Conservation (phyloP, 2,797 vertebrate genomes). For the Prunella strophiata region DNA sequence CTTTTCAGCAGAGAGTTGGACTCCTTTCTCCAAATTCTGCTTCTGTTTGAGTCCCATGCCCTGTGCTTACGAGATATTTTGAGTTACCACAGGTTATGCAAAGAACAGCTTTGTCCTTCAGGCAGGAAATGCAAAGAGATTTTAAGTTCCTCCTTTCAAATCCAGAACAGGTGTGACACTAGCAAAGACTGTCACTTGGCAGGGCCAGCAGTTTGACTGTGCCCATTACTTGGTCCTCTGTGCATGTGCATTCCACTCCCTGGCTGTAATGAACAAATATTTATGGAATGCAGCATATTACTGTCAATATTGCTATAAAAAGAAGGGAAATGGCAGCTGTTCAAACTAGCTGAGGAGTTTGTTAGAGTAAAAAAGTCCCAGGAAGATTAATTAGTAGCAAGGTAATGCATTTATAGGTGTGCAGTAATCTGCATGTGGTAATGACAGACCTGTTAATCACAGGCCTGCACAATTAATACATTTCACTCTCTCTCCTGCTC, state of each 20-base stretch:
- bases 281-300: background rate
- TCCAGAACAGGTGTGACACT: background rate
- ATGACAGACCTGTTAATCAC: constrained; percentile 1
- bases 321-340: background rate
- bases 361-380: background rate
- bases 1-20: background rate
- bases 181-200: constrained; percentile 28
- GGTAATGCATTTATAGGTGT: background rate
- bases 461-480: background rate
- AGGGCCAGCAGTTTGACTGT: background rate
- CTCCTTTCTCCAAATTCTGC: background rate
- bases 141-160: background rate
- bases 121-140: background rate
- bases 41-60: background rate
- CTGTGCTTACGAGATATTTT: background rate
- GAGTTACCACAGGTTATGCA: background rate
- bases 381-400: background rate
- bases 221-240: background rate
- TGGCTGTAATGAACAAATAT: constrained; percentile 7
- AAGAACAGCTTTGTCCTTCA: background rate
- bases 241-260: background rate
- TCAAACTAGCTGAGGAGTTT: background rate
- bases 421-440: background rate
- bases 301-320: background rate
- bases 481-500: background rate